A percentile compares a stretch with the other conserved stretches of the same genome.
Conservation (phyloP, 2,113 vertebrate species). For the Peucedramus taeniatus region DNA sequence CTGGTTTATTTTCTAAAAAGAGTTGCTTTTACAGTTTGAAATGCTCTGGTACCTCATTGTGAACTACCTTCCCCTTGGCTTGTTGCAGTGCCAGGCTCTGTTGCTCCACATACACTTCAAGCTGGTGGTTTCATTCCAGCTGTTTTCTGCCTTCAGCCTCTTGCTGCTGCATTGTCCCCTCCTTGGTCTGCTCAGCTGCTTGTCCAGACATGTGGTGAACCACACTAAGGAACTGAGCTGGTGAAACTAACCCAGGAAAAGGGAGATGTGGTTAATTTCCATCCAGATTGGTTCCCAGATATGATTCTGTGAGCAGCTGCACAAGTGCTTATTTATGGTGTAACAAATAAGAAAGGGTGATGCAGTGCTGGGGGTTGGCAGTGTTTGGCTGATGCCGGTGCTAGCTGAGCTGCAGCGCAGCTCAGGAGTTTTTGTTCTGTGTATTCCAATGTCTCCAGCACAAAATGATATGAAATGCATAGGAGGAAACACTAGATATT, state of each 20-base stretch:
- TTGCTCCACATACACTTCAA: accelerated
- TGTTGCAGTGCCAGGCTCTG: not conserved
- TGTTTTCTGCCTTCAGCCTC: not conserved
- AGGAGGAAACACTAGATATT: not conserved
- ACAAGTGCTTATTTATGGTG: not conserved
- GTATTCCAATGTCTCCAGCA: not conserved
- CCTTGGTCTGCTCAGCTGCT: not conserved
- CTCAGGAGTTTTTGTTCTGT: not conserved
- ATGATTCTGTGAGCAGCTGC: not conserved
- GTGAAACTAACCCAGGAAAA: not conserved
- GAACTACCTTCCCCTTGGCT: not conserved
- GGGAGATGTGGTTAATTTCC: not conserved
- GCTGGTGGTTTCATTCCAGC: not conserved
- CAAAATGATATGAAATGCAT: not conserved
- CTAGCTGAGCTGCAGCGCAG: not conserved
- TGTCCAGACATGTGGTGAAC: not conserved
- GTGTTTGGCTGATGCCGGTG: not conserved
- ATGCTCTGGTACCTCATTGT: not conserved
- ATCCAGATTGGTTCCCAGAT: not conserved
- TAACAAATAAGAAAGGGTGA: not conserved
- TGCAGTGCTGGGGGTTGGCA: not conserved
- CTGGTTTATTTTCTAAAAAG: not conserved
- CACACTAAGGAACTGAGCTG: not conserved
- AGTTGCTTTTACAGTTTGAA: not conserved
- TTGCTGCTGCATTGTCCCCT: accelerated